Base-by-base conservation (phyloP, 2,113 vertebrate species). In the Scomber japonicus region DNA sequence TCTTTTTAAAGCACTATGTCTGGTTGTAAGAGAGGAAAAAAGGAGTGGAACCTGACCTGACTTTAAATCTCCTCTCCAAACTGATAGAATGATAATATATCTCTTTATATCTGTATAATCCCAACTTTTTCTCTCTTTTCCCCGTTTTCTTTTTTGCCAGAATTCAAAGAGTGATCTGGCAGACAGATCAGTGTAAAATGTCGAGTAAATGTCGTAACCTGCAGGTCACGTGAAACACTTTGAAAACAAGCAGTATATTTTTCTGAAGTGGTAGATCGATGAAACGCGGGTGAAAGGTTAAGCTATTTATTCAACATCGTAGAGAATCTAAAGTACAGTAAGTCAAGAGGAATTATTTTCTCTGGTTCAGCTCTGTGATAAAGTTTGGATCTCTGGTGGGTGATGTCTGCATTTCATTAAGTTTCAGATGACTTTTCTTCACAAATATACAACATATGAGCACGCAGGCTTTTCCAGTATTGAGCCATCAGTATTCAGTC, bases 1-100 rank as follows among this genome's bases (percentile, higher is more conserved):
- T 59, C 71, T 57, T 46, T 48, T 72, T 78, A 85, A 74, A 64
- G n/a, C 69, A 50, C 70, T 63, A 44, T 81, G 54, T 62, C 60
- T 81, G 65, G 27, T 30, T 70, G 35, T 68, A 78, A 75, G 53
- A 81, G 68, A 71, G 54, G 44, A 64, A 79, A 65, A 65, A 65
- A 65, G 68, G 48, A 48, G 44, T 46, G 40, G 15, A 46, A 46
- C 55, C 74, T 67, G 19, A 54, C 24, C 46, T 66, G 70, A 72
- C 66, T 83, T 75, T 57, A 85, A 81, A 81, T 75, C 56, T 71
- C 44, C 46, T 82, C 75, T 59, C 48, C 7, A 75, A 27, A 70
- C 48, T 65, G 61, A 83, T 78, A 46, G 44, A 69, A 69, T 56
- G 31, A 78, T 69, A 68, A 50, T 62, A 16, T 70, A 17, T 67